Evolutionary conservation across 2,888 invertebrate species (phyloP), one percentile per base, ranked within the genome.

Genomic region (Agrotis clavis): DNA sequence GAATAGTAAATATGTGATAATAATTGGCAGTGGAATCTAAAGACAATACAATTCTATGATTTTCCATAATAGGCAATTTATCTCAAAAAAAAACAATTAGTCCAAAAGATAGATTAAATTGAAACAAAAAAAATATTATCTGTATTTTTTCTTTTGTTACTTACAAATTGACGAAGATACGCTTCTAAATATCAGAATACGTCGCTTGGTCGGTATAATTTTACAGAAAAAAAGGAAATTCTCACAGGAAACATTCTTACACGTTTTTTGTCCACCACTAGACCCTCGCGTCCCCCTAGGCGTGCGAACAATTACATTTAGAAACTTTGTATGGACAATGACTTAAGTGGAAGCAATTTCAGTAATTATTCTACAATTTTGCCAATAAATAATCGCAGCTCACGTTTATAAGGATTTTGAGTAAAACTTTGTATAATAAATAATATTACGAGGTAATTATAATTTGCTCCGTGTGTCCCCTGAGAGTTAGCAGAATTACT

Each of bases 381-480:
- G 68, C 75, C 83, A 71, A 85, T 86, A 85, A 86, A 82, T 84
- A 86, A 82, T 84, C 72, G 71, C 64, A 79, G 77, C 56, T 72
- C 70, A 19, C 74, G 70, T 76, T 85, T 81, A 67, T 77, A 86
- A 79, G 68, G 75, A 82, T 73, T 41, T 76, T 74, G 66, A 54
- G 45, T 67, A 62, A 83, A 86, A 87, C 74, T 88, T 87, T 66
- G 45, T 54, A 80, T 73, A 82, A 85, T 86, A 86, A 87, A 85
- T 85, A 87, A 85, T 85, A 85, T 84, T 72, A 67, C 51, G 72
- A 82, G 79, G 79, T 80, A 25, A 72, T 81, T 76, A 71, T 65
- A 64, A 72, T 76, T 60, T 60, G 11, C 47, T 56, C n/a, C 19
- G 6, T 63, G 21, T 41, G 30, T 63, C 71, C 66, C 51, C n/a